phyloP scores from a whole-genome alignment of 2,888 invertebrate genomes.

The Agonum fuliginosum region DNA sequence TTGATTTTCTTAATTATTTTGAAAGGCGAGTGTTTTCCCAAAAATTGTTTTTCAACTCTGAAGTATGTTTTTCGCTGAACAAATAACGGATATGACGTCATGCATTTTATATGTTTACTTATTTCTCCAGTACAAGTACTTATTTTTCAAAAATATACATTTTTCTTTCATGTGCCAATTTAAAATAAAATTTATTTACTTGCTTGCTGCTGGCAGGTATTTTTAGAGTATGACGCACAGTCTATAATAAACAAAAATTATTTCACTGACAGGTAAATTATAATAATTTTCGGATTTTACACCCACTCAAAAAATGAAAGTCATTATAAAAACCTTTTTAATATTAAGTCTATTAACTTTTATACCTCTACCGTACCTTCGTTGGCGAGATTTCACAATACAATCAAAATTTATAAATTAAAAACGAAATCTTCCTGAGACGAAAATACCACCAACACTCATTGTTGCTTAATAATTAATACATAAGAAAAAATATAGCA shows the following conservation, averaged over 20 bases:
- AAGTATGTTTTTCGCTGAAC: background rate
- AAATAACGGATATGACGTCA: constrained; percentile 7
- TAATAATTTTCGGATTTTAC: constrained; percentile 9
- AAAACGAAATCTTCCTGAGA: background rate
- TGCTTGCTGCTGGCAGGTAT: background rate
- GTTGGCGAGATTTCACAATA: background rate
- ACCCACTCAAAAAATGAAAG: constrained; percentile 15
- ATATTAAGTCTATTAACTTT: background rate
- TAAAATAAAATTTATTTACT: constrained; percentile 29
- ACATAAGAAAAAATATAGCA: background rate
- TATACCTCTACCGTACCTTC: background rate
- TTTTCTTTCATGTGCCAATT: constrained; percentile 24
- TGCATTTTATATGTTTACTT: constrained; percentile 11
- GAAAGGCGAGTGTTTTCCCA: too few species aligned
- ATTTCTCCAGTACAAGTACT: constrained; percentile 2
- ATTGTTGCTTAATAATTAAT: constrained; percentile 35
- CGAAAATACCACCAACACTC: constrained; percentile 23
- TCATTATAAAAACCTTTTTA: constrained; percentile 12
- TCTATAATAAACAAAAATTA: constrained; percentile 5
- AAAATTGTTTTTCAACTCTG: too few species aligned
- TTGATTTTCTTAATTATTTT: too few species aligned
- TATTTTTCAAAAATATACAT: constrained; percentile 11
- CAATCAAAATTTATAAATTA: constrained; percentile 23
- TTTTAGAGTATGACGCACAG: constrained; percentile 13
- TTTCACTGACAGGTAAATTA: constrained; percentile 36